Evolutionary conservation across 1,140 invertebrate genomes (phyloP), one percentile per base, ranked within the genome.

Genomic region (Zaprionus lachaisei): DNA sequence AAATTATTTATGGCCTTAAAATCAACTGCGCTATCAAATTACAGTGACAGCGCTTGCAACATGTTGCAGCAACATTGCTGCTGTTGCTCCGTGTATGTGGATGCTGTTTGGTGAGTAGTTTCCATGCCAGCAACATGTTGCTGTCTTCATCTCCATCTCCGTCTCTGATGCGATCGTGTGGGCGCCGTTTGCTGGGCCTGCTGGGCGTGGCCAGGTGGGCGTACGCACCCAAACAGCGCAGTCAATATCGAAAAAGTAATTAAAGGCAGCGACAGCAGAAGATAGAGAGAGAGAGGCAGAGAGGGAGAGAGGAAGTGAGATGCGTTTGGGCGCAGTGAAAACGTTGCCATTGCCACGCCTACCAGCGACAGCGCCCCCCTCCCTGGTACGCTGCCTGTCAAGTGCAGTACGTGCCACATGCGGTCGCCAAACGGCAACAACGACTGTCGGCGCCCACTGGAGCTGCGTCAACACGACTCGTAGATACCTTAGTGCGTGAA

Each of bases 1-100:
- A 87, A 87, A 83, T 87, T 87, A 87, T 87, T 87, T 87, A 87
- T 87, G 83, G 84, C 80, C 76, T 81, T 79, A 44, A 82, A 80
- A 75, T 80, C 77, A 78, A 57, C 78, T 67, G 55, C 38, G 34
- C 61, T 80, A 80, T 80, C 80, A 77, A 78, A 77, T 80, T 71
- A 63, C 63, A 65, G 57, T 55, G 55, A 37, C 17, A 28, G 15
- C 38, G 24, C 66, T 22, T 6, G 14, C 49, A 51, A 55, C 61
- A 62, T 64, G 41, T 31, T 37, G 37, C 58, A 1, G 15, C 47
- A 47, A 44, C 51, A 57, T 69, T 47, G 38, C 4, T 12, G 15
- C 14, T 14, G 4, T 26, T 26, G 24, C 24, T 0, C 2, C 4
- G 24, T 31, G 6, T 31, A 7, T 34, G 73, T 66, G 73, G 73